These are phyloP conservation scores for Eonycteris spelaea DNA, from an alignment of 2,113 vertebrate genomes.

Conservation along the genomic window DNA sequence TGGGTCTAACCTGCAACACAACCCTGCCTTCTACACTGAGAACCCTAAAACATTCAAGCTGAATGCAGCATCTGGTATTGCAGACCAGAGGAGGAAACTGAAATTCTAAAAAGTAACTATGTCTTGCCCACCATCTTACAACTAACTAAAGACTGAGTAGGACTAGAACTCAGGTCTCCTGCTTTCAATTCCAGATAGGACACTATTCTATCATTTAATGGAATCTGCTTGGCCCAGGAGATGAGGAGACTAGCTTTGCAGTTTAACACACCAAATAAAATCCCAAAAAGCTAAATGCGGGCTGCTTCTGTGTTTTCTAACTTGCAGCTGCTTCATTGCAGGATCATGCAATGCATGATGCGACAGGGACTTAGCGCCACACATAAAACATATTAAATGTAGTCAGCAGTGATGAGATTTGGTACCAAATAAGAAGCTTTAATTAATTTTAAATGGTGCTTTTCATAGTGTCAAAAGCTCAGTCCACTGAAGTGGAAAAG, in stretches of 20 bases:
- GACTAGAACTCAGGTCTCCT: conserved; percentile 5
- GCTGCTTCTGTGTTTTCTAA: conserved; percentile 51
- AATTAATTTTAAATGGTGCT: conserved; percentile 99
- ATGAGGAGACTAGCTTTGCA: not conserved
- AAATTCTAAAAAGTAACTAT: not conserved
- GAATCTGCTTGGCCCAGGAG: not conserved
- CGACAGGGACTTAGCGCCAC: conserved; percentile 69
- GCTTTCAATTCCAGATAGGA: not conserved
- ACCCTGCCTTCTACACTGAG: not conserved
- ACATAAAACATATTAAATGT: conserved; percentile 81
- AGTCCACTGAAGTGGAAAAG: conserved; percentile 94
- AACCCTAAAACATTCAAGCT: not conserved
- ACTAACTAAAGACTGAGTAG: not conserved
- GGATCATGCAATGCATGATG: conserved; percentile 65
- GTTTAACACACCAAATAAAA: conserved; percentile 45
- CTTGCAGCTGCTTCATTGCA: conserved; percentile 30
- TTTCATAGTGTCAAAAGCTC: conserved; percentile 92
- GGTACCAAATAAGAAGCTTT: conserved; percentile 91
- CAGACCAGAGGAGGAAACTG: not conserved
- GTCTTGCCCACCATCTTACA: not conserved
- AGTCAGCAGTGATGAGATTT: conserved; percentile 82
- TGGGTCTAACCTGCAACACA: not conserved
- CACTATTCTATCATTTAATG: not conserved
- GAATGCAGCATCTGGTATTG: not conserved
- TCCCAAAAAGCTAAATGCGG: not conserved